A percentile compares a stretch with the other conserved stretches of the same genome.
Evolutionary conservation across 2,113 vertebrate species (phyloP).

Genomic region (Vulpes ferrilata): DNA sequence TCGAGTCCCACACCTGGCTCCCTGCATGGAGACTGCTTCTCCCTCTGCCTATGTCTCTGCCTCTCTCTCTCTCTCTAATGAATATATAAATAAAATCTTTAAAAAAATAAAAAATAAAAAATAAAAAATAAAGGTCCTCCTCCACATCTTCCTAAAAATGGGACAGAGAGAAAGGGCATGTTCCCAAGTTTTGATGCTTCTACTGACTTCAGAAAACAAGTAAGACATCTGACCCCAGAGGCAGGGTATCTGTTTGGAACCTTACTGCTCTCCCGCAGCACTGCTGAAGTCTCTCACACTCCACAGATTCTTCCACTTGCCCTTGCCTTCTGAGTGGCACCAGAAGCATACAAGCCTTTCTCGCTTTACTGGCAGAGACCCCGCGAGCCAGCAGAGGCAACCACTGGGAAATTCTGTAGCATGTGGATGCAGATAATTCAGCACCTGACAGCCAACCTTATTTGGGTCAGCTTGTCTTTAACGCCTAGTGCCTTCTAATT

Average conservation of each 20-base stretch:
- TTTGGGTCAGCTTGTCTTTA: slow-evolving; percentile 45
- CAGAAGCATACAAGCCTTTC: not conserved
- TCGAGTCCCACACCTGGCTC: too few relatives aligned
- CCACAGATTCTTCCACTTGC: not conserved
- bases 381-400: not conserved
- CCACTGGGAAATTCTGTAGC: not conserved
- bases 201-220: not conserved
- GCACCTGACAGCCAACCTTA: not conserved
- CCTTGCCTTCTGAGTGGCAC: not conserved
- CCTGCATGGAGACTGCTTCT: too few relatives aligned
- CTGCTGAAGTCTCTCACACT: not conserved
- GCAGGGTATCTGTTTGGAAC: not conserved
- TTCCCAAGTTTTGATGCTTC: not conserved
- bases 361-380: not conserved
- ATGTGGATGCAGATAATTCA: not conserved
- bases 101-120: too few relatives aligned
- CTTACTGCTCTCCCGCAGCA: not conserved
- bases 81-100: too few relatives aligned
- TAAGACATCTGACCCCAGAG: not conserved
- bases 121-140: not conserved
- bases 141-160: not conserved
- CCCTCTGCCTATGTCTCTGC: too few relatives aligned
- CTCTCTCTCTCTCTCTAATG: too few relatives aligned
- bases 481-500: not conserved
- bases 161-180: not conserved